Base-by-base conservation (phyloP, 1,140 invertebrate species). In the Lineus longissimus region DNA sequence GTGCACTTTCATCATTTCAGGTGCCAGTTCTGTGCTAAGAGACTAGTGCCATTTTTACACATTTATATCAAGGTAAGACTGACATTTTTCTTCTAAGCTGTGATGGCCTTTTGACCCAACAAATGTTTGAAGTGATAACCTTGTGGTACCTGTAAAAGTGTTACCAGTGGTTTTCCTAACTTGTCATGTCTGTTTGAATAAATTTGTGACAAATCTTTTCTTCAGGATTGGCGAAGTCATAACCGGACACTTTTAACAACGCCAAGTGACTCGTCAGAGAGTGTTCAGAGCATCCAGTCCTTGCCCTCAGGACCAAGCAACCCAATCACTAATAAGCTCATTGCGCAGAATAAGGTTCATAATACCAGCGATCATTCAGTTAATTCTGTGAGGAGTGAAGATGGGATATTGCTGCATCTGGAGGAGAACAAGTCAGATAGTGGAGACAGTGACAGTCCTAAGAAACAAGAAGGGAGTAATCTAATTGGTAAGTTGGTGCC, bases 171-270 rank as follows among this genome's bases (percentile, higher is more conserved):
- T 36, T 36, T 36, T 36, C 6, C 33, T 36, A 36, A 15, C 33
- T 4, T 4, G 4, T 36, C 33, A 36, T 15, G 15, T 36, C 4
- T 36, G 33, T 36, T 15, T 36, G 33, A 15, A 4, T 36, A 36
- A n/a, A n/a, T 43, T 43, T 43, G 19, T 43, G 40, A 43, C 11
- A 19, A 43, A 43, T 65, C 55, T 61, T 47, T 67, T 41, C 71
- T 75, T 36, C 64, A 88, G 87, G 70, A 94, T 92, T 81, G 92
- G 94, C 82, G 87, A 87, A 19, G 91, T 91, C 74, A 86, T 89
- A 30, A 89, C 89, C 72, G 86, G 6, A 36, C 64, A 22, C 36
- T 51, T 9, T 11, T 54, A 6, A 45, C 31, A 1, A 64, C 59
- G 6, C 62, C 62, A 41, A 68, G 66, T 36, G 55, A 65, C 17